phyloP scores from a whole-genome alignment of 2,113 vertebrate species.

The Oxyruncus cristatus region DNA sequence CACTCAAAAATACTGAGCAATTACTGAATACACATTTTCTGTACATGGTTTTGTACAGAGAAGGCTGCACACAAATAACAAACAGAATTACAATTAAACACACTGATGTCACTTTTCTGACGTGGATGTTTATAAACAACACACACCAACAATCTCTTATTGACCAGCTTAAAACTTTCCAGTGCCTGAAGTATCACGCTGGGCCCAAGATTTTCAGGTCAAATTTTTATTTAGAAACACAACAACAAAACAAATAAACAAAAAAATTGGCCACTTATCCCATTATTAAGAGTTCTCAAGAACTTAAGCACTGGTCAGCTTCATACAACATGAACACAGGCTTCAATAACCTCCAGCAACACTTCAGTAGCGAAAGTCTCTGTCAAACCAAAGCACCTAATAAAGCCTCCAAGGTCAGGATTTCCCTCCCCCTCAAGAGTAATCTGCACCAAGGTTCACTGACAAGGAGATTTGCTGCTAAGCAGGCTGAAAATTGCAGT shows the following conservation, averaged over 20 bases:
- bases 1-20: neutral
- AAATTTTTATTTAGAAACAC: neutral
- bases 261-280: neutral
- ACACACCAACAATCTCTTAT: neutral
- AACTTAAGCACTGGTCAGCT: neutral
- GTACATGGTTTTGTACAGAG: neutral
- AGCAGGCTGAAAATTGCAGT: neutral
- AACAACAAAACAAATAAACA: neutral
- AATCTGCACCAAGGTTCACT: neutral
- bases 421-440: neutral
- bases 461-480: neutral
- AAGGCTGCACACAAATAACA: neutral
- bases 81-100: neutral
- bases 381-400: neutral
- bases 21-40: neutral
- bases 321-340: neutral
- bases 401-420: neutral
- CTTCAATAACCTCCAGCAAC: neutral
- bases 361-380: neutral
- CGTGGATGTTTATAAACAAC: neutral
- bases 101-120: neutral
- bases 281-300: neutral
- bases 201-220: neutral
- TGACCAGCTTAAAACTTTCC: neutral
- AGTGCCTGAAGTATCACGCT: neutral